These are phyloP conservation scores for Noturus placidus DNA, from an alignment of 2,113 vertebrate species.

Conservation along the genomic window DNA sequence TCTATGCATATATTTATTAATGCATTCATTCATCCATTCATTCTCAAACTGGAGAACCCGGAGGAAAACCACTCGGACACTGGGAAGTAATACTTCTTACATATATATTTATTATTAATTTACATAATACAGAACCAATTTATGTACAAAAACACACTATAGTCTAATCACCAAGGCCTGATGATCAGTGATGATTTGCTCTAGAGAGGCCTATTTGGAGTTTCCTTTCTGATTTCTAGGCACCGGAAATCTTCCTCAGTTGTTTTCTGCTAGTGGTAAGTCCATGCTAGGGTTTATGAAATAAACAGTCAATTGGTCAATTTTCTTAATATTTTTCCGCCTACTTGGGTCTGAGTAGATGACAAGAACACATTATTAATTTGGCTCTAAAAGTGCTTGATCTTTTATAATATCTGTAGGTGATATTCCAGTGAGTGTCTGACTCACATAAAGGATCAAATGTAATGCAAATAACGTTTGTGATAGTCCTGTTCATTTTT, in stretches of 20 bases:
- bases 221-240: neutral
- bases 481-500: neutral
- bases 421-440: neutral
- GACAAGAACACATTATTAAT: neutral
- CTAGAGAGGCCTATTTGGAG: neutral
- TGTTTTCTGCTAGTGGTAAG: constrained; percentile 34
- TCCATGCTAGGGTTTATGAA: constrained; percentile 56
- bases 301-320: neutral
- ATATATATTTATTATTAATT: neutral
- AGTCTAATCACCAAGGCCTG: neutral
- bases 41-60: neutral
- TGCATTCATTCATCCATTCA: neutral
- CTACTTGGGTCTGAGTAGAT: neutral
- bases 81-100: neutral
- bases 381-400: neutral
- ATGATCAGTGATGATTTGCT: neutral
- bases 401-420: too few relatives aligned
- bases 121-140: neutral
- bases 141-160: constrained; percentile 4
- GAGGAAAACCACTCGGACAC: neutral
- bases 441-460: neutral
- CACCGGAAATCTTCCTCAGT: neutral
- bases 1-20: neutral
- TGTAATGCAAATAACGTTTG: neutral
- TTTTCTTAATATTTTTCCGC: neutral